phyloP scores from a whole-genome alignment of 2,797 vertebrate genomes.

The Taeniopygia guttata region DNA sequence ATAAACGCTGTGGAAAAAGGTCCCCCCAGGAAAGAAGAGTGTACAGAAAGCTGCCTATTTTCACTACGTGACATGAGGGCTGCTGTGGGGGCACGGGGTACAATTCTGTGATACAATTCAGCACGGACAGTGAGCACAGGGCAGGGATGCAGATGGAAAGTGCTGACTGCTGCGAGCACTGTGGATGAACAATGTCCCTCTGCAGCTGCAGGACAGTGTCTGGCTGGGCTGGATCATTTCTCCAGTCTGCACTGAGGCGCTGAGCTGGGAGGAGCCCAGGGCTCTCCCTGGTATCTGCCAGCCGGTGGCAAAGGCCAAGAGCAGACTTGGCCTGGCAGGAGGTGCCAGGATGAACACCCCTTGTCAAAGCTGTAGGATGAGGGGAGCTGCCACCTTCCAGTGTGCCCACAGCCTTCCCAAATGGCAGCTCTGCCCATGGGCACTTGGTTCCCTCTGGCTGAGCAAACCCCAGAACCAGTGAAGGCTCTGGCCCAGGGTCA shows the following conservation, averaged over 20 bases:
- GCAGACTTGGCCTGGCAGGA: neutral
- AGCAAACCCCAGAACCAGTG: neutral
- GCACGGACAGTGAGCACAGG: neutral
- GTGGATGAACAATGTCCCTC: neutral
- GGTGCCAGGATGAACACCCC: neutral
- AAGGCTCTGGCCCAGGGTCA: neutral
- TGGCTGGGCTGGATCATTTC: neutral
- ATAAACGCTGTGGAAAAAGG: neutral
- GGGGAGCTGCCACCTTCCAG: neutral
- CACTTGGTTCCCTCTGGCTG: neutral
- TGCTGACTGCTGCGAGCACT: neutral
- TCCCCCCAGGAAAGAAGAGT: neutral
- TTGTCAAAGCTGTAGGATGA: neutral
- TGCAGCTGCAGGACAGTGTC: neutral
- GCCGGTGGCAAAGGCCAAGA: neutral
- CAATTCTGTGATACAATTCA: neutral
- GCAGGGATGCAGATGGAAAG: neutral
- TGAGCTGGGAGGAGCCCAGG: neutral
- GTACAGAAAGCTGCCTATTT: neutral
- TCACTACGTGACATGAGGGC: neutral
- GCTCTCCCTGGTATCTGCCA: neutral
- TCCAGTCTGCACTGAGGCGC: neutral
- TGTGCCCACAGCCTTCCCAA: neutral
- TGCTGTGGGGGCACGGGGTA: neutral
- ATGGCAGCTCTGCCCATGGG: fast-evolving